A percentile compares a stretch with the other conserved stretches of the same genome.
Evolutionary conservation across 2,797 vertebrate genomes (phyloP).

Genomic region (Lutjanus campechanus): DNA sequence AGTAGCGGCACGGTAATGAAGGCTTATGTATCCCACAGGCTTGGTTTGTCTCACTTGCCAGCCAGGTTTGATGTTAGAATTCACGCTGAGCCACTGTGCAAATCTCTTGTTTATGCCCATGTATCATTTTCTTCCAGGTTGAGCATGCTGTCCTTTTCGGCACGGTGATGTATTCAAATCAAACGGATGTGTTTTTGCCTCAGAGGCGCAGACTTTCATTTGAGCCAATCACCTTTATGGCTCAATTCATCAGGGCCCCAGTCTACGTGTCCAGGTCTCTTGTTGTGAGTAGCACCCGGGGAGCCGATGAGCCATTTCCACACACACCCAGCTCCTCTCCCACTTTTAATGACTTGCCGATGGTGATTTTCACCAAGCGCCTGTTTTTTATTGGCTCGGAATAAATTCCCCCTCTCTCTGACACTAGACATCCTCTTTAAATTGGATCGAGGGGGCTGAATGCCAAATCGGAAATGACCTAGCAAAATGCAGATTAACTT

Average conservation of each 20-base stretch:
- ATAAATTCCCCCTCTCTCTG: conserved; percentile 76
- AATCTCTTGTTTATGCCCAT: conserved; percentile 66
- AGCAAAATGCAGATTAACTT: conserved; percentile 75
- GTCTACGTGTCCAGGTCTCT: conserved; percentile 75
- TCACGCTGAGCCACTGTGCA: conserved; percentile 70
- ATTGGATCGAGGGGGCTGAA: conserved; percentile 76
- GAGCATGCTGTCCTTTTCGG: conserved; percentile 55
- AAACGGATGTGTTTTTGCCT: conserved; percentile 74
- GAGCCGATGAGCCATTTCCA: conserved; percentile 76
- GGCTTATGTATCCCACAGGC: conserved; percentile 77
- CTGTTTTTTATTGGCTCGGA: conserved; percentile 76
- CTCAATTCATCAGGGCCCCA: conserved; percentile 79
- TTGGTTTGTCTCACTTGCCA: conserved; percentile 71
- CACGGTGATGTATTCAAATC: conserved; percentile 74
- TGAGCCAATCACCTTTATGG: conserved; percentile 82
- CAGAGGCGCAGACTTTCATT: conserved; percentile 78
- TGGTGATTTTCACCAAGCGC: conserved; percentile 76
- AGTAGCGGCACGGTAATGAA: conserved; percentile 77
- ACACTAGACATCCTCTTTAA: conserved; percentile 75
- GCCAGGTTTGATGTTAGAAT: conserved; percentile 73
- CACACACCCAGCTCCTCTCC: conserved; percentile 69
- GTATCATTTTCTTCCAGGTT: conserved; percentile 67
- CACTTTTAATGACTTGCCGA: conserved; percentile 82
- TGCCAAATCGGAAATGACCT: conserved; percentile 74
- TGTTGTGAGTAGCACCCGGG: conserved; percentile 75